Base-by-base conservation (phyloP, 2,113 vertebrate species). In the Empidonax traillii region DNA sequence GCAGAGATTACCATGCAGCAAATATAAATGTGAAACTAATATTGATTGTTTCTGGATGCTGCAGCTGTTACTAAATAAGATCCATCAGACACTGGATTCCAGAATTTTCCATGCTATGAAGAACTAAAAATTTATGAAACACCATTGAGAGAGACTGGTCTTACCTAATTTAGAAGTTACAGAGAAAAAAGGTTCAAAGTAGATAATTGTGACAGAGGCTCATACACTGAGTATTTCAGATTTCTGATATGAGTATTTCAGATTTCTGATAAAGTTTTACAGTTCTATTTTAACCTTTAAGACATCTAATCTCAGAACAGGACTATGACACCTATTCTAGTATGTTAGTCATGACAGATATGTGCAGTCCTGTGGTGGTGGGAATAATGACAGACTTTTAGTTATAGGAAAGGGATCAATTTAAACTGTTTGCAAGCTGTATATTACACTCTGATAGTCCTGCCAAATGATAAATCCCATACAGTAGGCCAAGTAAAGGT, bases 311-410 rank as follows among this genome's bases (percentile, higher is more conserved):
- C 13, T 53, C 59, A 43, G 49, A 79, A 37, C 2, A 69, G 58
- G 51, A 69, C 30, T 53, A 73, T 88, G 44, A 61, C 24, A 27
- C 14, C 16, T 49, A 3, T 56, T 56, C 35, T 19, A 65, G 25
- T 13, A 19, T 24, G 8, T 33, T 22, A 43, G 21, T 67, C 19
- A 14, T 67, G 37, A 89, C 13, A 46, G 52, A 37, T 46, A 49
- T 16, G 24, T 84, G 24, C 17, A 44, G 24, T 49, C 13, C 61
- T 56, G 2, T 0, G 0, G 20, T 6, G 9, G 11, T 23, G 30
- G 31, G 28, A 84, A 63, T 46, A 78, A 59, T 15, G 46, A 31
- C 10, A 75, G 44, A 33, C 6, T 31, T 31, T 15, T 2, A 56
- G 8, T 62, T 85, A 31, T 2, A 63, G 33, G 35, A 67, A 67